Evolutionary conservation across 2,797 vertebrate species (phyloP), one percentile per base, ranked within the genome.

Genomic region (Astyanax mexicanus): DNA sequence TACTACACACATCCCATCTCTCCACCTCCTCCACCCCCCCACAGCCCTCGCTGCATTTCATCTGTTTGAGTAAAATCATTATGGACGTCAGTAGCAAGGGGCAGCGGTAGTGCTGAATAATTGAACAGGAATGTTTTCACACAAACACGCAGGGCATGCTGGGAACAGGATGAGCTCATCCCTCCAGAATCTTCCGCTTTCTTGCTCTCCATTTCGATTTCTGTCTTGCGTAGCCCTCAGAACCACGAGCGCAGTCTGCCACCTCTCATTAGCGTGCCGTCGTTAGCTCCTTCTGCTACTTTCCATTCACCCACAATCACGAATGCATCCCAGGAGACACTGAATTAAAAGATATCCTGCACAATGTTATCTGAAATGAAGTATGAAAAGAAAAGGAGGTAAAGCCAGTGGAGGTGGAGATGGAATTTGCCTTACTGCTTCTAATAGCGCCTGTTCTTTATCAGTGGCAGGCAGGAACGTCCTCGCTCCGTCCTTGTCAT

Each of bases 291-390:
- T 68, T 49, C 19, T 17, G 52, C 23, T 42, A 27, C 60, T 72
- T 54, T 60, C 49, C 40, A 11, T 58, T 76, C 44, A 64, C 49
- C 21, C 44, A 27, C 32, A 65, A 68, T 70, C 67, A 25, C 40
- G 79, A 42, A 71, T 80, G 60, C 37, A 74, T 78, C 74, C 65
- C 83, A 79, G 62, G 45, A 38, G 29, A 75, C 85, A 75, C 81
- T 73, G 74, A 89, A 80, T 88, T 84, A 88, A 90, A 87, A n/a
- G 82, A 52, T 37, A 57, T 60, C 45, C 17, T 75, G 83, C 80
- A 90, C 87, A 92, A 87, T 91, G 88, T 88, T 90, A 92, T 93
- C 93, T 92, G 81, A 91, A 92, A 92, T 93, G 84, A 88, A 88
- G 88, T 81, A 81, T 76, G 32, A 66, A 64, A 72, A 62, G 57